phyloP scores from a whole-genome alignment of 92 coral and sea anemone genomes.

The Porites lobata region DNA sequence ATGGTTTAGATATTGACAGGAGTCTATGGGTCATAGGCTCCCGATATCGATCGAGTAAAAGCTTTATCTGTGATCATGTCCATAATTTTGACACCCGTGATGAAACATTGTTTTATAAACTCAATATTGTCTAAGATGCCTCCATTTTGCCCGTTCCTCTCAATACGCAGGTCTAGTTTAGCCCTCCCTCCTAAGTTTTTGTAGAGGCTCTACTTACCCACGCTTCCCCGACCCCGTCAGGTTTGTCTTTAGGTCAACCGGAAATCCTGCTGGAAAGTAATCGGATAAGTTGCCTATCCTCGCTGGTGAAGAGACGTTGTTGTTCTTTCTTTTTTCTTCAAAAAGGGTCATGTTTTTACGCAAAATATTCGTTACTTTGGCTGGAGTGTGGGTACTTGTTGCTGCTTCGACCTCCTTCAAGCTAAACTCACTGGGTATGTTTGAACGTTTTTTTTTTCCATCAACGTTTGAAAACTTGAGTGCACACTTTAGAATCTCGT shows the following conservation, averaged over 20 bases:
- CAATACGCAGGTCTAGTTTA: too few relatives aligned
- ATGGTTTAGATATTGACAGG: too few relatives aligned
- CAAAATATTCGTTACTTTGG: not conserved
- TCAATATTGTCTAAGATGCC: too few relatives aligned
- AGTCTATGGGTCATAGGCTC: too few relatives aligned
- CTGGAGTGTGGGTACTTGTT: not conserved
- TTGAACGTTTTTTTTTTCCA: not conserved
- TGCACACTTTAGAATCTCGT: not conserved
- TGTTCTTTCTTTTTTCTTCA: not conserved
- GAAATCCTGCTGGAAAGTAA: not conserved
- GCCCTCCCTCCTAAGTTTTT: too few relatives aligned
- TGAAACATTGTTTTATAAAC: too few relatives aligned
- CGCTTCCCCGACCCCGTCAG: too few relatives aligned
- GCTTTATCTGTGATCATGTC: too few relatives aligned
- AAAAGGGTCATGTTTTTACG: not conserved
- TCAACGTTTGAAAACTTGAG: not conserved
- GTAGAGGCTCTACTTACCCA: too few relatives aligned
- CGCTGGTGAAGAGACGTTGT: not conserved
- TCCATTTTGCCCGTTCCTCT: too few relatives aligned
- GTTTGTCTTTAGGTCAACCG: not conserved
- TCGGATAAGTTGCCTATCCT: not conserved
- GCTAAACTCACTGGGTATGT: constrained; percentile 20
- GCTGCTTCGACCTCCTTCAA: not conserved
- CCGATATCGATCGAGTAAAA: too few relatives aligned
- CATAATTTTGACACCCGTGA: too few relatives aligned